phyloP scores from a whole-genome alignment of 1,140 invertebrate species.

The Sipha flava region DNA sequence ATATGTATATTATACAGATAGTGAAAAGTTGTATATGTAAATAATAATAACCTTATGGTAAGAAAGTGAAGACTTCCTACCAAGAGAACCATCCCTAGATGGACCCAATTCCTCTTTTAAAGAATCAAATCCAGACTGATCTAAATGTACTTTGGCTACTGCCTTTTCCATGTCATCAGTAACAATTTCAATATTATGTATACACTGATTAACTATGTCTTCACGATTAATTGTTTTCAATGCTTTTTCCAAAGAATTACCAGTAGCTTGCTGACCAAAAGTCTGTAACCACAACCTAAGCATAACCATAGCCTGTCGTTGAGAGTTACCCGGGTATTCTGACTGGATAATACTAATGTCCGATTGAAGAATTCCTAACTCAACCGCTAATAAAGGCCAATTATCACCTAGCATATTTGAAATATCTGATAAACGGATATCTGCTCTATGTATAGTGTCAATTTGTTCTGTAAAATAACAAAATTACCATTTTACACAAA shows the following conservation, averaged over 20 bases:
- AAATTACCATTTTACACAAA: conserved; percentile 43
- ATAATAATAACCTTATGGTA: conserved; percentile 2
- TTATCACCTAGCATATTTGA: conserved; percentile 84
- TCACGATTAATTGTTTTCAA: conserved; percentile 80
- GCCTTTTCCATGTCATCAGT: conserved; percentile 73
- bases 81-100: conserved; percentile 34
- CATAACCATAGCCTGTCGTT: conserved; percentile 88
- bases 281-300: conserved; percentile 66
- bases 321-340: conserved; percentile 72
- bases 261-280: conserved; percentile 48
- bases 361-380: conserved; percentile 73
- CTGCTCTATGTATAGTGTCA: conserved; percentile 63
- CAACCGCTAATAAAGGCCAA: conserved; percentile 79
- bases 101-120: conserved; percentile 55
- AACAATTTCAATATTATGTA: conserved; percentile 71
- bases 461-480: conserved; percentile 39
- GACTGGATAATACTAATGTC: conserved; percentile 81
- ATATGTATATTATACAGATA: too few species aligned
- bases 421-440: conserved; percentile 80
- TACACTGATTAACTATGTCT: conserved; percentile 85
- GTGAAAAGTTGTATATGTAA: too few species aligned
- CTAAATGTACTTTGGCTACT: conserved; percentile 63
- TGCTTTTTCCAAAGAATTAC: conserved; percentile 77
- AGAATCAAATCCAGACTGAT: conserved; percentile 67
- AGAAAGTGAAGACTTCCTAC: conserved; percentile 24